Base-by-base conservation (phyloP, 92 coral and sea anemone species). In the Chrysogorgia sp. region DNA sequence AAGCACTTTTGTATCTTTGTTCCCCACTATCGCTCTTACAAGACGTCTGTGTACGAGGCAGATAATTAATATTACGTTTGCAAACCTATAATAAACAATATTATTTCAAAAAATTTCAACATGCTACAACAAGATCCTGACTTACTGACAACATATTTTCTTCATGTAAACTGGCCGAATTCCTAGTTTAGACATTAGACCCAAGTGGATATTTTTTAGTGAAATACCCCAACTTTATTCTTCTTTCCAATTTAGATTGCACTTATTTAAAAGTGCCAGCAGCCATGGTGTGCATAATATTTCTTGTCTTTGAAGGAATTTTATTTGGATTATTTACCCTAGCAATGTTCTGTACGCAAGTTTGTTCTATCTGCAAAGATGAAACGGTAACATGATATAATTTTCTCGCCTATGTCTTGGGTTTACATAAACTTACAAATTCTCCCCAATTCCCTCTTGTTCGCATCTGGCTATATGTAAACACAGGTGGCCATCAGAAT, bases 331-430 rank as follows among this genome's bases (percentile, higher is more conserved):
- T 94, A 62, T 94, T 94, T 74, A 92, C 98, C 0, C 92, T 94
- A 35, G 98, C 90, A 15, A 94, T 94, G 98, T 87, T 89, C 67
- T 94, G 98, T 63, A 85, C 97, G 10, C 98, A 94, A 90, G 90
- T 94, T 0, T 74, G 96, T 9, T 92, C 98, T 20, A 84, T 94
- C 55, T 88, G 89, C 17, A 92, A 83, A 53, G 98, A 94, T 78
- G 98, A 94, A 89, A 94, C 98, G 80, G 98, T 94, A 89, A 82
- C 90, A n/a, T n/a, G n/a, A n/a, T 53, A 69, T 40, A 12, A 9
- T 10, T 67, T 12, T 1, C 28, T 20, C 1, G 5, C 5, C 6
- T 12, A 37, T 37, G 12, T 37, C 5, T 12, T 4, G 6, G 6
- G 12, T 31, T 1, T 21, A 14, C 13, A 34, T 67, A 62, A 19